Percentiles rank a stretch among this genome's conserved stretches.
Conservation (phyloP, 2,113 vertebrate genomes). For the Rhynchomys soricoides region DNA sequence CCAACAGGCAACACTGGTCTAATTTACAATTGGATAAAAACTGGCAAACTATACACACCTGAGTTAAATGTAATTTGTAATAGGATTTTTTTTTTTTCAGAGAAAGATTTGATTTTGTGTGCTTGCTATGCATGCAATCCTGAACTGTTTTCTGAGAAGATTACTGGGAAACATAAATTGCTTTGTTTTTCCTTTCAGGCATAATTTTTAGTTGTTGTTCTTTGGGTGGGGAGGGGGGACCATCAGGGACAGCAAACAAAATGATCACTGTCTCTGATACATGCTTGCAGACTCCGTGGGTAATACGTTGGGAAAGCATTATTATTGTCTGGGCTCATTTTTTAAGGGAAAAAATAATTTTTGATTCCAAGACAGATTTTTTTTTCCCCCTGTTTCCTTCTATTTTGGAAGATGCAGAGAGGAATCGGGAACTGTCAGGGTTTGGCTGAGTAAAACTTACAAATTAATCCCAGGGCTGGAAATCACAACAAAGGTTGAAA, state of each 20-base stretch:
- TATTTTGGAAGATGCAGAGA: constrained; percentile 79
- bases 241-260: constrained; percentile 80
- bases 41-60: constrained; percentile 81
- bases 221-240: constrained; percentile 45
- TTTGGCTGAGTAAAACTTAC: constrained; percentile 82
- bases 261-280: constrained; percentile 82
- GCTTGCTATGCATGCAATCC: constrained; percentile 83
- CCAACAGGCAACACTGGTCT: constrained; percentile 84
- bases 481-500: constrained; percentile 81
- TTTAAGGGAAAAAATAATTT: constrained; percentile 71
- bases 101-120: constrained; percentile 86
- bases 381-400: constrained; percentile 49
- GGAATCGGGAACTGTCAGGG: constrained; percentile 82
- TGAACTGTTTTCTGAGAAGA: constrained; percentile 82
- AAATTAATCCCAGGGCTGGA: constrained; percentile 87
- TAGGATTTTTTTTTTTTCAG: constrained; percentile 79
- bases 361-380: constrained; percentile 77
- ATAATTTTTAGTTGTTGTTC: constrained; percentile 85
- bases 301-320: constrained; percentile 82
- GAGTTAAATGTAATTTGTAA: constrained; percentile 86
- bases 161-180: constrained; percentile 85
- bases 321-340: constrained; percentile 79
- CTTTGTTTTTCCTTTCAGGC: constrained; percentile 86
- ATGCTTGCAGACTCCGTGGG: constrained; percentile 74
- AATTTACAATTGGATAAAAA: constrained; percentile 85